A percentile compares a stretch with the other conserved stretches of the same genome.
Evolutionary conservation across 1,140 invertebrate genomes (phyloP).

Genomic region (Helicoverpa zea): DNA sequence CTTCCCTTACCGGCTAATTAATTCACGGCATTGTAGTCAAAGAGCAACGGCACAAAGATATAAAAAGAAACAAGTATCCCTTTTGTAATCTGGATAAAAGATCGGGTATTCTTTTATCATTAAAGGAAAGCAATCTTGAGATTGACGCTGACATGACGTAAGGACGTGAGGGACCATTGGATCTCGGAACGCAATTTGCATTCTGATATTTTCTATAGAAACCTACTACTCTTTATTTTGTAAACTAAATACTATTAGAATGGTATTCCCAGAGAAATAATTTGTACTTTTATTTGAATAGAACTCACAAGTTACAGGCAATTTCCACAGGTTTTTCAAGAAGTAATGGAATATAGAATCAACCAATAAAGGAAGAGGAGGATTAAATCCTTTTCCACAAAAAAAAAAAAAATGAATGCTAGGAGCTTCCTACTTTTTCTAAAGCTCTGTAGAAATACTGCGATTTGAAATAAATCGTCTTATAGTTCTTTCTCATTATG

Average conservation of each 20-base stretch:
- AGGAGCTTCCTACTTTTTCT: slow-evolving; percentile 6
- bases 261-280: too few species aligned
- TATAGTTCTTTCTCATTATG: not conserved
- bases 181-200: not conserved
- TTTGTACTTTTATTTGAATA: too few species aligned
- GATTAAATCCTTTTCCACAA: not conserved
- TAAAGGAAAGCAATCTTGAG: slow-evolving; percentile 19
- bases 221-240: too few species aligned
- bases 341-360: not conserved
- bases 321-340: not conserved
- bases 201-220: not conserved
- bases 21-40: not conserved
- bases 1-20: not conserved
- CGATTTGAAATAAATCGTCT: not conserved
- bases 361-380: not conserved
- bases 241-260: too few species aligned
- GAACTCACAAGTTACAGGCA: not conserved
- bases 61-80: not conserved
- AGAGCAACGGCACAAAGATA: not conserved
- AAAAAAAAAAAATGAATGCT: not conserved
- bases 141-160: not conserved
- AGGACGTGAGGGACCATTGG: slow-evolving; percentile 5
- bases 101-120: not conserved
- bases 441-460: not conserved
- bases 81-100: slow-evolving; percentile 9